Percentiles rank a stretch among this genome's conserved stretches.
phyloP scores from a whole-genome alignment of 2,113 vertebrate species.

The Chrysemys picta region DNA sequence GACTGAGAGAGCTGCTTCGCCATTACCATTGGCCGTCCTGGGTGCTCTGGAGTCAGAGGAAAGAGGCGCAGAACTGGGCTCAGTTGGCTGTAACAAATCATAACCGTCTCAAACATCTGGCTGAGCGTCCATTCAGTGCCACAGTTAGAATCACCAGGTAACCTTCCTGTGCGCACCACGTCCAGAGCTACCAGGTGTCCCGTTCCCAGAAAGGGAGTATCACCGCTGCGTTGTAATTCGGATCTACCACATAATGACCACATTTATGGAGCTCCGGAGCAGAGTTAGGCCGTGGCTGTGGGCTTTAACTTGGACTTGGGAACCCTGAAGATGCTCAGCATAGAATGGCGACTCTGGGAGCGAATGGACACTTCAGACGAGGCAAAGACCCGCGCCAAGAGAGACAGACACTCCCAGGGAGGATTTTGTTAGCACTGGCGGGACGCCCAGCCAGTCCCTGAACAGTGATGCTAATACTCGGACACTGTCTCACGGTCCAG shows the following conservation, averaged over 20 bases:
- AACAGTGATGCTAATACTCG: neutral
- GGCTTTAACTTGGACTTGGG: neutral
- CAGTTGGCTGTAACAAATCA: neutral
- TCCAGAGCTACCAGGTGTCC: no score
- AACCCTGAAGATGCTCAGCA: neutral
- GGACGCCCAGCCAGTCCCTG: neutral
- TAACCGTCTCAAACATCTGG: neutral
- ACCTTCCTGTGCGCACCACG: neutral
- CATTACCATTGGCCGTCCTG: neutral
- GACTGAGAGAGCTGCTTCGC: conserved; percentile 49
- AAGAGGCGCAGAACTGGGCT: neutral
- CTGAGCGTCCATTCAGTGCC: neutral
- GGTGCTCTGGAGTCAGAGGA: neutral
- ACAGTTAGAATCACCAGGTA: neutral
- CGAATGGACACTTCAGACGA: neutral
- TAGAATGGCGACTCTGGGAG: neutral
- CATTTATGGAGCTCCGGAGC: no score
- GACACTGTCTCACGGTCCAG: neutral
- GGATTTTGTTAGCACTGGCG: neutral
- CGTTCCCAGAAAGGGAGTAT: neutral
- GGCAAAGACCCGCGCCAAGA: neutral
- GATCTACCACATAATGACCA: no score
- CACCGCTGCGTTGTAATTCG: no score
- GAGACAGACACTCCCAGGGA: neutral
- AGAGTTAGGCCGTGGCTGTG: no score